These are phyloP conservation scores for Xestia sexstrigata DNA, from an alignment of 2,888 invertebrate genomes.

Conservation along the genomic window DNA sequence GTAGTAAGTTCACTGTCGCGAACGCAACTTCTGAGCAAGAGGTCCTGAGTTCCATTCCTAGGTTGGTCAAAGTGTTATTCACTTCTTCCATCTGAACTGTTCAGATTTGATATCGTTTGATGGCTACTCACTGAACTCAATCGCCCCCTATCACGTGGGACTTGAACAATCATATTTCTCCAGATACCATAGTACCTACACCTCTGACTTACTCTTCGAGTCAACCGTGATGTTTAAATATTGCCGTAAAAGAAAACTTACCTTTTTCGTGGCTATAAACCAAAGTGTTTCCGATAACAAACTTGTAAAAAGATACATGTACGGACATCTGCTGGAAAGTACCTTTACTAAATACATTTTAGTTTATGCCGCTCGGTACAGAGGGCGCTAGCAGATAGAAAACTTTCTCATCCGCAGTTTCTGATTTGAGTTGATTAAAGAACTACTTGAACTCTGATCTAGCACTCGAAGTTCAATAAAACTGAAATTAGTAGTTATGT, in stretches of 20 bases:
- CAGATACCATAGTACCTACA: neutral
- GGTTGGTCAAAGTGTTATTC: neutral
- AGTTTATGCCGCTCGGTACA: neutral
- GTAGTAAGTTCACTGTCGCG: too few relatives aligned
- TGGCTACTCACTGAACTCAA: neutral
- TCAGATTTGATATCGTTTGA: neutral
- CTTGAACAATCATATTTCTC: neutral
- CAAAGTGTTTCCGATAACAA: neutral
- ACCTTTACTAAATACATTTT: neutral
- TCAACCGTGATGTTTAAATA: neutral
- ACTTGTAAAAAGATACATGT: neutral
- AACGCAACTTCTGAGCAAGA: neutral
- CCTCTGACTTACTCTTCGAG: neutral
- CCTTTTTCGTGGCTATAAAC: neutral
- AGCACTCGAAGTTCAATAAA: neutral
- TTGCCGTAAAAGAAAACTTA: neutral
- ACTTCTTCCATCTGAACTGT: neutral
- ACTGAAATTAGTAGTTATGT: neutral
- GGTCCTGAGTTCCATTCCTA: neutral
- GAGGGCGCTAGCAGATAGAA: conserved; percentile 7
- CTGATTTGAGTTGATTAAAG: neutral
- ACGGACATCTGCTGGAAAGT: neutral
- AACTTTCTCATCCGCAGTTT: too few relatives aligned
- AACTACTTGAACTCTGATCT: neutral
- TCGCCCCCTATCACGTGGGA: neutral